phyloP scores from a whole-genome alignment of 2,113 vertebrate genomes.

The Drymodes brunneopygia region DNA sequence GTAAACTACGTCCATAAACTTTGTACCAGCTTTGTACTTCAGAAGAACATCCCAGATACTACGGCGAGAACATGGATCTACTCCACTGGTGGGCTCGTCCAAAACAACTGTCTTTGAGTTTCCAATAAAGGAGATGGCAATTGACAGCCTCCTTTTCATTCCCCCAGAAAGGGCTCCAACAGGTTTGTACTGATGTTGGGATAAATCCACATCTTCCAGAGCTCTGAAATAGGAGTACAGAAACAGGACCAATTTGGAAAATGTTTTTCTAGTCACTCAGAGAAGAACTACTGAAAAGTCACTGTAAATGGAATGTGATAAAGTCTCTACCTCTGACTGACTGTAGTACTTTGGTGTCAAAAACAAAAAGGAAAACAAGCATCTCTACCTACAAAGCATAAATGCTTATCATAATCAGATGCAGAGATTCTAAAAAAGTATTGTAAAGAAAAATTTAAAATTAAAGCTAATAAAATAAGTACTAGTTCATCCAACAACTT shows the following conservation, averaged over 20 bases:
- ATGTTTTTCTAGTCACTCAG: background rate
- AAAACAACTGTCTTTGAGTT: constrained; percentile 83
- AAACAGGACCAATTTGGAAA: background rate
- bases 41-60: constrained; percentile 89
- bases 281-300: background rate
- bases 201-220: constrained; percentile 63
- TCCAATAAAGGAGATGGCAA: constrained; percentile 89
- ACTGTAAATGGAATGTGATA: background rate
- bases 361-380: background rate
- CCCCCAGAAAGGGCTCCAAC: constrained; percentile 74
- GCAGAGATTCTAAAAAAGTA: background rate
- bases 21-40: constrained; percentile 81
- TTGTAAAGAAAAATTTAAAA: background rate
- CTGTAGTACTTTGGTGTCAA: background rate
- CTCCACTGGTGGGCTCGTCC: constrained; percentile 91
- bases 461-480: background rate
- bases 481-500: background rate
- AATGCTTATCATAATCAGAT: background rate
- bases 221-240: constrained; percentile 20
- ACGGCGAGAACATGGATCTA: constrained; percentile 87
- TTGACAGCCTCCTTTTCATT: constrained; percentile 87
- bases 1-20: background rate
- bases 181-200: constrained; percentile 48
- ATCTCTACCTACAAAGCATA: background rate
- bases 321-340: background rate